These are phyloP conservation scores for Steatornis caripensis DNA, from an alignment of 2,113 vertebrate species.

Conservation along the genomic window DNA sequence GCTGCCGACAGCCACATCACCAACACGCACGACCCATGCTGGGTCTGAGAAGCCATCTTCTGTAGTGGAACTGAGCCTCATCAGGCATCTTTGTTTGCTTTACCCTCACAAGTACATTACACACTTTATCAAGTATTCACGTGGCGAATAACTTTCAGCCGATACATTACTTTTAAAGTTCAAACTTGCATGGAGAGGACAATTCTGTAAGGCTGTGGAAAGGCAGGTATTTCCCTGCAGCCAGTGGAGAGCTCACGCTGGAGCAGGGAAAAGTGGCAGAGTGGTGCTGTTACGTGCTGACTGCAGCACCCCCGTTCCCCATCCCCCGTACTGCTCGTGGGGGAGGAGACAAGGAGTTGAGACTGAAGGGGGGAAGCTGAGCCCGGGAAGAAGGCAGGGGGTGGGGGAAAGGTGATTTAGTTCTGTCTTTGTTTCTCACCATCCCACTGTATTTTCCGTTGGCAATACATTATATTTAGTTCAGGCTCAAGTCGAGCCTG, in stretches of 20 bases:
- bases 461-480: neutral
- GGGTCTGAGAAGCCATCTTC: neutral
- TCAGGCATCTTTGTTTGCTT: neutral
- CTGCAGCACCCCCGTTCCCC: neutral
- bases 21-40: accelerated
- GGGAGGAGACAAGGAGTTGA: neutral
- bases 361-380: neutral
- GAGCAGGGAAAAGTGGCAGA: neutral
- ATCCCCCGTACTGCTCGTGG: accelerated
- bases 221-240: neutral
- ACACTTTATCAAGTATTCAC: neutral
- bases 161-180: neutral
- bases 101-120: neutral
- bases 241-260: neutral
- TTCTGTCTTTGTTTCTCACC: neutral
- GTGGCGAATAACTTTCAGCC: accelerated
- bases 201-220: neutral
- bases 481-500: neutral
- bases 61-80: neutral
- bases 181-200: neutral
- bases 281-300: neutral
- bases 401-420: neutral
- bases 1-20: neutral
- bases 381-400: neutral
- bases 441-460: neutral